Evolutionary conservation across 2,797 vertebrate genomes (phyloP).

Genomic region (Enteromius radiatus): DNA sequence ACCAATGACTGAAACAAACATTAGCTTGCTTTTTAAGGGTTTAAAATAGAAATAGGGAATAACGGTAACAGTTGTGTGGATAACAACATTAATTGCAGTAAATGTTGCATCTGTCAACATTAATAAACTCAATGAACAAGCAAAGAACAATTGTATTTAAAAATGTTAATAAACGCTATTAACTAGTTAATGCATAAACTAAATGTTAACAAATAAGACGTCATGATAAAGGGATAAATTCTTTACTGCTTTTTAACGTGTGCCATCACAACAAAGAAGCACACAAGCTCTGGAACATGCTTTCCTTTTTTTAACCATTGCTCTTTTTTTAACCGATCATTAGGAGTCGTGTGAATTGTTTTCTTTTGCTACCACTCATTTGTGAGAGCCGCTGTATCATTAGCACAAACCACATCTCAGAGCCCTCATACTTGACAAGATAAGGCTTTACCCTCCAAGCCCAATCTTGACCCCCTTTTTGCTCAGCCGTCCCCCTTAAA

Average conservation of each 20-base stretch:
- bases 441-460: constrained; percentile 65
- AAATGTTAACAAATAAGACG: neutral
- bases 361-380: constrained; percentile 1
- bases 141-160: neutral
- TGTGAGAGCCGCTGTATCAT: constrained; percentile 50
- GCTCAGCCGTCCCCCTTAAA: constrained; percentile 72
- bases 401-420: constrained; percentile 74
- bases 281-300: constrained; percentile 66
- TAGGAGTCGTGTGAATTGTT: neutral
- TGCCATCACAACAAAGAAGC: constrained; percentile 73
- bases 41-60: neutral
- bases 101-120: neutral
- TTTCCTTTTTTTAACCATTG: constrained; percentile 66
- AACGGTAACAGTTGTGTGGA: neutral
- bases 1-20: neutral
- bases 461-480: constrained; percentile 63
- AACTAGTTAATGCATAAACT: neutral
- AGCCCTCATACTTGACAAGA: constrained; percentile 70
- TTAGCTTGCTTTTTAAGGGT: neutral
- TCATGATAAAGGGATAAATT: neutral
- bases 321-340: neutral
- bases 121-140: neutral
- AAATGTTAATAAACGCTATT: neutral
- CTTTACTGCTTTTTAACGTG: neutral
- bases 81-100: neutral